A percentile compares a stretch with the other conserved stretches of the same genome.
Evolutionary conservation across 2,113 vertebrate species (phyloP).

Genomic region (Tautogolabrus adspersus): DNA sequence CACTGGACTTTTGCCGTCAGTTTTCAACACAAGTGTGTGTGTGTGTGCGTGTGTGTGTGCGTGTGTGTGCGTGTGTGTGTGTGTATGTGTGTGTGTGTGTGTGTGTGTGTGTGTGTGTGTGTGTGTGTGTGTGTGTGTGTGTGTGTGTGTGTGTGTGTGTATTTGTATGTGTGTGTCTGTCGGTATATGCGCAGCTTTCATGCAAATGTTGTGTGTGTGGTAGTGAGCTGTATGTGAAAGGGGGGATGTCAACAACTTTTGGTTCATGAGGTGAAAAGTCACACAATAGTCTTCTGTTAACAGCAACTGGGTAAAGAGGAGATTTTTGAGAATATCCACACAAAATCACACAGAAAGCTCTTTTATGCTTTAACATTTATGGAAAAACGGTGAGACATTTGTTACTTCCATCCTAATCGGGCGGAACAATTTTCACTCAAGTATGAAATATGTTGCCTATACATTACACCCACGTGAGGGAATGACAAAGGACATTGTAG

Average conservation of each 20-base stretch:
- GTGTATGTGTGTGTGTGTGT: neutral
- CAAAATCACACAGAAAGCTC: neutral
- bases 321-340: too few relatives aligned
- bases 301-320: too few relatives aligned
- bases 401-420: neutral
- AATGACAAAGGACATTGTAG: conserved; percentile 54
- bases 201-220: neutral
- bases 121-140: neutral
- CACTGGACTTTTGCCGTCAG: neutral
- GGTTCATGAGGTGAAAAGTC: neutral
- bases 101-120: neutral
- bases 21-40: neutral
- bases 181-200: neutral
- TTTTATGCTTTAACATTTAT: neutral
- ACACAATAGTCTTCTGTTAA: neutral
- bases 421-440: conserved; percentile 4
- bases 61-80: too few relatives aligned
- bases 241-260: neutral
- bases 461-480: conserved; percentile 19
- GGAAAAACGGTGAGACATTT: neutral
- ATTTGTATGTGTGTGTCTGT: too few relatives aligned
- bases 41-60: neutral
- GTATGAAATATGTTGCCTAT: conserved; percentile 29
- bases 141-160: too few relatives aligned
- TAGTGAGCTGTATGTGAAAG: too few relatives aligned